Evolutionary conservation across 2,113 vertebrate species (phyloP).

Genomic region (Helogale parvula): DNA sequence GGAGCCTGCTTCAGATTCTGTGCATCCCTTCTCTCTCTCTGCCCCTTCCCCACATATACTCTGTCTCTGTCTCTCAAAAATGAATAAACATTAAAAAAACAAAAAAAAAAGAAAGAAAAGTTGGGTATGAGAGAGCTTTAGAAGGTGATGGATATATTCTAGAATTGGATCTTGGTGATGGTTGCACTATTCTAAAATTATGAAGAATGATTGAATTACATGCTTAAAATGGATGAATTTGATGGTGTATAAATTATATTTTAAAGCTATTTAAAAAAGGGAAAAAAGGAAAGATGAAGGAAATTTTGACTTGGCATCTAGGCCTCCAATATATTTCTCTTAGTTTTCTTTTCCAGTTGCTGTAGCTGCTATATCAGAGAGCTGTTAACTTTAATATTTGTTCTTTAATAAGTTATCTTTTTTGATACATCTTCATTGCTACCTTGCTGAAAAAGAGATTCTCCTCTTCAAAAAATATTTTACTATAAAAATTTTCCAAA

Average conservation of each 20-base stretch:
- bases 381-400: background rate
- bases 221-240: background rate
- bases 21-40: no score
- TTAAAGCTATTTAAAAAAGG: background rate
- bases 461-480: background rate
- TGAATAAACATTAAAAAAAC: no score
- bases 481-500: background rate
- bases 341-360: background rate
- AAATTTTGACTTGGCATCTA: background rate
- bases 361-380: background rate
- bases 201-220: background rate
- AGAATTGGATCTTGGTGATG: background rate
- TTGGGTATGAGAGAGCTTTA: background rate
- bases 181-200: background rate
- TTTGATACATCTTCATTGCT: background rate
- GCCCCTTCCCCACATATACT: no score
- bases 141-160: background rate
- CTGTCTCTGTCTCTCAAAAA: no score
- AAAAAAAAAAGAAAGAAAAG: background rate
- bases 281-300: background rate
- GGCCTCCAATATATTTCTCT: background rate
- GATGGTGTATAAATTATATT: background rate
- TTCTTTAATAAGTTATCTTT: background rate
- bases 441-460: constrained; percentile 9
- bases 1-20: no score